Base-by-base conservation (phyloP, 2,797 vertebrate species). In the Neoniphon sammara region DNA sequence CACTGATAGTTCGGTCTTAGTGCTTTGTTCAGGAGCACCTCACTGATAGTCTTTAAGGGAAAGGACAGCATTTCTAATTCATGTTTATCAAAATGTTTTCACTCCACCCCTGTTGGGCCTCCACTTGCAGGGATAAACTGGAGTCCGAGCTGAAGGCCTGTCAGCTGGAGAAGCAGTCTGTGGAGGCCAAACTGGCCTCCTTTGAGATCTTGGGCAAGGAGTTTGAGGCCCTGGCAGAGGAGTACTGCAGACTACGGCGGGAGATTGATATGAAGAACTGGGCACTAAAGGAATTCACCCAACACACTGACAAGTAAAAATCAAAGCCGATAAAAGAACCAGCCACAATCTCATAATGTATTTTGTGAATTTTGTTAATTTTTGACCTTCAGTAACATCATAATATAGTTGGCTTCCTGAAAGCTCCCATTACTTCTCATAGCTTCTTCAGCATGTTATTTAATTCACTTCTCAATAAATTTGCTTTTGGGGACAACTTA, bases 121-220 rank as follows among this genome's bases (percentile, higher is more conserved):
- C 44, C 1, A 4, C 25, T 80, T 77, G 56, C 82, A 97, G 96
- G 87, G 93, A 93, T 61, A 93, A 80, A 79, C 89, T 97, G 67
- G 90, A 91, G 57, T 70, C 81, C 0, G 92, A 95, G 49, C 83
- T 95, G 70, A 90, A 78, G 63, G 61, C 85, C 5, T 85, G 88
- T 17, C 91, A 90, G 77, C 78, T 66, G 25, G 94, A 96, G 73
- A 91, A 95, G 73, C 93, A 93, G 68, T 89, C 89, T 0, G 87
- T 93, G 0, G 90, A 88, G 53, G 85, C 89, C 1, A 93, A 93
- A 17, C 91, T 97, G 70, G 88, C 89, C 2, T 95, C 94, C 27
- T 96, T 96, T 53, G 92, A 96, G 90, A 94, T 95, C 49, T 90
- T 97, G 27, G 96, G 96, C 9, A 91, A 93, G 39, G 95, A 95